A percentile compares a stretch with the other conserved stretches of the same genome.
phyloP scores from a whole-genome alignment of 1,140 invertebrate species.

The Tetragnatha versicolor region DNA sequence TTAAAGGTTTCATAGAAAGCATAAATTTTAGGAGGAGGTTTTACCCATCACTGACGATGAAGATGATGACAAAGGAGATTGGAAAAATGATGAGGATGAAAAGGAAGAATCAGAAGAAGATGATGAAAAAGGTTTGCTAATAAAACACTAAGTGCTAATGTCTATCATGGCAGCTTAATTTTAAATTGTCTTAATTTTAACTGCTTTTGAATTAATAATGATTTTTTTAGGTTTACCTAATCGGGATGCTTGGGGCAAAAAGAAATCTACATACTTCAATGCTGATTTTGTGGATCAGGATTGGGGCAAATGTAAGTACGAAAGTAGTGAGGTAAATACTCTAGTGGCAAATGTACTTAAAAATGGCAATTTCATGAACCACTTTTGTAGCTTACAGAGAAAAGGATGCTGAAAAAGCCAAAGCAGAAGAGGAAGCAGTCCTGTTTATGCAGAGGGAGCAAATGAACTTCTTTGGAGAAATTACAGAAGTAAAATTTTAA shows the following conservation, averaged over 20 bases:
- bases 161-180: not conserved
- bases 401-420: conserved; percentile 59
- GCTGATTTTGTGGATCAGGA: conserved; percentile 89
- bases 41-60: conserved; percentile 58
- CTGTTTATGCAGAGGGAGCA: conserved; percentile 57
- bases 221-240: conserved; percentile 72
- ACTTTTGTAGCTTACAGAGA: conserved; percentile 58
- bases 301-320: conserved; percentile 68
- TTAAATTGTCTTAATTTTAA: not conserved
- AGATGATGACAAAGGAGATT: conserved; percentile 4
- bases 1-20: no score
- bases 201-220: not conserved
- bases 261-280: conserved; percentile 79
- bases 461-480: no score
- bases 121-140: conserved; percentile 46
- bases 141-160: not conserved
- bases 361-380: not conserved
- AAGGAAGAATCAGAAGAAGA: conserved; percentile 31
- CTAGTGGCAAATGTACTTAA: no score
- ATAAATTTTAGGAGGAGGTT: conserved; percentile 61
- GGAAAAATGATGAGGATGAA: not conserved
- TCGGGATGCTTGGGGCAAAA: conserved; percentile 84
- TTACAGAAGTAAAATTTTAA: no score
- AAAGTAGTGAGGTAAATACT: not conserved
- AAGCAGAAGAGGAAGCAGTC: conserved; percentile 58